Conservation (phyloP, 37 sponge, comb jelly and placozoan genomes). For the Cliona cf. orientalis region DNA sequence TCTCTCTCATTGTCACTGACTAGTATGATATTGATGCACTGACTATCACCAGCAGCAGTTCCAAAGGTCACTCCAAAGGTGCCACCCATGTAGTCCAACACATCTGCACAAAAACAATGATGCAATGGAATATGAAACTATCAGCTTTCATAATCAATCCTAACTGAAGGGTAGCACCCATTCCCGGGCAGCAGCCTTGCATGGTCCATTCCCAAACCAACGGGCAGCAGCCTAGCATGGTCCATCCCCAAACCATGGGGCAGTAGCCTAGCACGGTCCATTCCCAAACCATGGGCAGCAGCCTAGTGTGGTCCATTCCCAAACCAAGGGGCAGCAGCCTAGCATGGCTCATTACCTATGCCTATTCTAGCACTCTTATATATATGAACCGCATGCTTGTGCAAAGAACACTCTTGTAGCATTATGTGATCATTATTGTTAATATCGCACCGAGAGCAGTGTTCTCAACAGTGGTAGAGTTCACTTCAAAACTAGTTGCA, state of each 20-base stretch:
- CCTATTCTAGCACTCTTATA: too few relatives aligned
- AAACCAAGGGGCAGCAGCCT: too few relatives aligned
- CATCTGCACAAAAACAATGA: conserved; percentile 22
- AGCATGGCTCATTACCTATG: too few relatives aligned
- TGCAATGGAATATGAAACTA: background rate
- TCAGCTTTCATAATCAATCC: too few relatives aligned
- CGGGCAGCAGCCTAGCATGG: too few relatives aligned
- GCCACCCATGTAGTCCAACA: conserved; percentile 24
- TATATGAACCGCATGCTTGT: too few relatives aligned
- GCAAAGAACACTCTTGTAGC: too few relatives aligned
- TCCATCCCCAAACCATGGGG: too few relatives aligned
- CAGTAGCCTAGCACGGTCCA: too few relatives aligned
- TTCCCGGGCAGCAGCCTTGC: background rate
- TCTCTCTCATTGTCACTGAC: background rate
- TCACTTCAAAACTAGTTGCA: background rate
- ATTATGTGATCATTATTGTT: too few relatives aligned
- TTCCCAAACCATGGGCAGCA: too few relatives aligned
- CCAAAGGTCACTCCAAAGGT: conserved; percentile 12
- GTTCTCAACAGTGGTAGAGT: background rate
- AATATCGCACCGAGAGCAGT: conserved; percentile 16
- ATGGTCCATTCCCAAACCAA: conserved; percentile 6
- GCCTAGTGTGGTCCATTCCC: too few relatives aligned
- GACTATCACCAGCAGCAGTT: conserved; percentile 12
- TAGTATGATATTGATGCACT: conserved; percentile 4
- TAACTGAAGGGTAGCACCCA: background rate